Percentiles rank a stretch among this genome's conserved stretches.
Evolutionary conservation across 2,113 vertebrate genomes (phyloP).

Genomic region (Otis tarda): DNA sequence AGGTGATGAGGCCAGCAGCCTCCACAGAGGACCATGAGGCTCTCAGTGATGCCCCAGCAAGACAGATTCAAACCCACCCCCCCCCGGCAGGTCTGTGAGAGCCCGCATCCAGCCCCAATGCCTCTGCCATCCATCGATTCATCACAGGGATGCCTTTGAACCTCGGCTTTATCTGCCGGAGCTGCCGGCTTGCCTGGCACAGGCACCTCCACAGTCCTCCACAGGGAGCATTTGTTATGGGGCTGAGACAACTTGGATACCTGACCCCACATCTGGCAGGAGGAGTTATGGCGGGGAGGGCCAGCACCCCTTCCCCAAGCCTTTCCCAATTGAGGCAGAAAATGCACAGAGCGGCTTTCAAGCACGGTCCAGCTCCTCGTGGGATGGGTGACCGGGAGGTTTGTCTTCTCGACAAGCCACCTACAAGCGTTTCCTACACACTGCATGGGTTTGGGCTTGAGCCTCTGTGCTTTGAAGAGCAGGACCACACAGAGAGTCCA

Average conservation of each 20-base stretch:
- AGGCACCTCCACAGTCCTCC: neutral
- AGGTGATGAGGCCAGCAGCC: neutral
- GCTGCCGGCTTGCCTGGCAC: neutral
- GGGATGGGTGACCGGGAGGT: neutral
- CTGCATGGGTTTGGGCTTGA: neutral
- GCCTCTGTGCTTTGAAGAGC: neutral
- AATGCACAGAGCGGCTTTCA: neutral
- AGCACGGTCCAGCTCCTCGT: neutral
- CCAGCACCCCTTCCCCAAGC: neutral
- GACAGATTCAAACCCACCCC: neutral
- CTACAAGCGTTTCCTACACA: neutral
- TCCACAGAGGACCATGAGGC: neutral
- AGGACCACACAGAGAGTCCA: slow-evolving; percentile 54
- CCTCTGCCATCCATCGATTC: neutral
- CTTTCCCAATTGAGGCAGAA: neutral
- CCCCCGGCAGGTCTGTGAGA: rapidly evolving
- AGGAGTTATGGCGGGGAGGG: neutral
- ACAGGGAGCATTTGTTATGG: rapidly evolving
- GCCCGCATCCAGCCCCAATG: neutral
- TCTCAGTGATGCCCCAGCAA: neutral
- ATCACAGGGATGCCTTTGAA: neutral
- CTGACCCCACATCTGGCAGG: neutral
- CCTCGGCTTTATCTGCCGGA: neutral
- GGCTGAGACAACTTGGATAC: rapidly evolving
- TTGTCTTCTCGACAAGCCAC: neutral